These are phyloP conservation scores for Tipula confusa DNA, from an alignment of 2,888 invertebrate genomes.

Conservation along the genomic window DNA sequence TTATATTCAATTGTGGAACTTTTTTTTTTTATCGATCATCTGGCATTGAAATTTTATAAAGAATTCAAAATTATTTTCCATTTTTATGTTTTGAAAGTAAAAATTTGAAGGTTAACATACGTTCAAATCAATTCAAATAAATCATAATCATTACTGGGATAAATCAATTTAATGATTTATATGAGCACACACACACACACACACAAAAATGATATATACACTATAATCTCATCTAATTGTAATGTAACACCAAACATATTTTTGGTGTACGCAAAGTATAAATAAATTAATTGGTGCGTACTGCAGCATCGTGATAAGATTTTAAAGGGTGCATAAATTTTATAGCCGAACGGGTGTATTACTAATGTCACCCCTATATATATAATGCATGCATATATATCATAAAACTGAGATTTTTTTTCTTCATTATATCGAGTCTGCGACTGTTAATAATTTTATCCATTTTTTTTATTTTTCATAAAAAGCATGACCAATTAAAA, in stretches of 20 bases:
- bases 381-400: too few relatives aligned
- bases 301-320: background rate
- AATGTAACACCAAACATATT: conserved; percentile 12
- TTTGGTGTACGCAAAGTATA: background rate
- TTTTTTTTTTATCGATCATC: background rate
- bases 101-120: background rate
- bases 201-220: too few relatives aligned
- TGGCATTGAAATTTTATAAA: background rate
- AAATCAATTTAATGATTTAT: background rate
- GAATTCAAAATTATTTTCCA: background rate
- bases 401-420: background rate
- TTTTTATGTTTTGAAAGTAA: background rate
- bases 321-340: background rate
- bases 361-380: background rate
- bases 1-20: background rate
- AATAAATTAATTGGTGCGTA: background rate
- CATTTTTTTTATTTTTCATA: too few relatives aligned
- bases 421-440: too few relatives aligned
- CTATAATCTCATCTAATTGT: background rate
- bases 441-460: background rate
- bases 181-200: background rate
- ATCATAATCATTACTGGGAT: background rate
- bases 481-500: conserved; percentile 6
- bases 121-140: background rate
- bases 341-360: background rate